Base-by-base conservation (phyloP, 2,888 invertebrate genomes). In the Luperina testacea region DNA sequence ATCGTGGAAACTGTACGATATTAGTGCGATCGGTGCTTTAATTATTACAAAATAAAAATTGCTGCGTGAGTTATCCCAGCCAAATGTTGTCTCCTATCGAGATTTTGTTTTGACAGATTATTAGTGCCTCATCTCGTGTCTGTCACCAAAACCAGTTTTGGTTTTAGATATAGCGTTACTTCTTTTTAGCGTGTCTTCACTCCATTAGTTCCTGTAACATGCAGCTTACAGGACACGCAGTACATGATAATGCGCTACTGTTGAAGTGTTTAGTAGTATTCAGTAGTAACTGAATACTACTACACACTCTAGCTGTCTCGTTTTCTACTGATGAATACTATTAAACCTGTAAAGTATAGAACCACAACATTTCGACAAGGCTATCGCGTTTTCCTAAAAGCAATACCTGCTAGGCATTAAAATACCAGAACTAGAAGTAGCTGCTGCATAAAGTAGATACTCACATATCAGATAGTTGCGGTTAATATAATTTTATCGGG, bases 401-500 rank as follows among this genome's bases (percentile, higher is more conserved):
- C 17, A 42, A 42, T 59, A 57, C 9, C 32, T 32, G 32, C 32
- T 38, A 53, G 17, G 17, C 38, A 38, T 38, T 38, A 38, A 24
- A n/a, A 9, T 57, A 57, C n/a, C 45, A 38, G 3, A n/a, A 20
- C 15, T 65, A 17, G 15, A 72, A 72, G 11, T 70, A 75, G 51
- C 20, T 70, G 59, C 38, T 53, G 61, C n/a, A 57, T 72, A 86
- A 63, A 78, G 72, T 85, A 77, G 68, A 71, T 86, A 51, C 51
- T 53, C 79, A 61, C 38, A 75, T 69, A 78, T 70, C 61, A 86
- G 84, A 86, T 80, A 81, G 88, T 81, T 82, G 65, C 80, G 88
- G 71, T 81, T 88, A 85, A 85, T 87, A 87, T 88, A 87, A 83
- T 85, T 87, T 88, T 87, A 88, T 88, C 88, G 77, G 74, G 68